A percentile compares a stretch with the other conserved stretches of the same genome.
Conservation (phyloP, 2,113 vertebrate genomes). For the Pleuronectes platessa region DNA sequence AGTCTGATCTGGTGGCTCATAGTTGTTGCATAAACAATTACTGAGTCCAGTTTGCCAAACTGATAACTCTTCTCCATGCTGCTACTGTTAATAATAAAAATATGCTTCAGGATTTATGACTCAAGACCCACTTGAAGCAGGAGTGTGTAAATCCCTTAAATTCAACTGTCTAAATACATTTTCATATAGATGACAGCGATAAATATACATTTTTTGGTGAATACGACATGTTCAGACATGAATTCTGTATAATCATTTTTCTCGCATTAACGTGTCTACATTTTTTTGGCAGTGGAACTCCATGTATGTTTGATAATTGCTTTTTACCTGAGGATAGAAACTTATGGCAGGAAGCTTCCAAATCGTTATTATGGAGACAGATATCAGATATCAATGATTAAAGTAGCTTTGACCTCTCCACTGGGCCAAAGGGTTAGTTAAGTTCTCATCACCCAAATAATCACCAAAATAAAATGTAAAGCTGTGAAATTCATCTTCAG, state of each 20-base stretch:
- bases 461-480: too few relatives aligned
- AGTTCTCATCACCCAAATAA: too few relatives aligned
- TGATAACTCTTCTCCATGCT: too few relatives aligned
- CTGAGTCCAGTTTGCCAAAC: too few relatives aligned
- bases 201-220: background rate
- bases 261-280: background rate
- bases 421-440: background rate
- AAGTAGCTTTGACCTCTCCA: slow-evolving; percentile 1
- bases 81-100: too few relatives aligned
- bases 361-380: slow-evolving; percentile 23
- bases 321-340: slow-evolving; percentile 13
- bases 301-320: slow-evolving; percentile 37
- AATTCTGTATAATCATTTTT: slow-evolving; percentile 2
- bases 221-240: slow-evolving; percentile 29
- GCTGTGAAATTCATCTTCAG: too few relatives aligned
- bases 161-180: background rate
- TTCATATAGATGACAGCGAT: slow-evolving; percentile 1
- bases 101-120: too few relatives aligned
- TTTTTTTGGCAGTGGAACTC: slow-evolving; percentile 13
- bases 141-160: background rate
- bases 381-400: background rate
- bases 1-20: too few relatives aligned
- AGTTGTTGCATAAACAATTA: too few relatives aligned
- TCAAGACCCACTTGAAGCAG: too few relatives aligned
- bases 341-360: slow-evolving; percentile 16